Conservation (phyloP, 2,797 vertebrate genomes). For the Coilia nasus region DNA sequence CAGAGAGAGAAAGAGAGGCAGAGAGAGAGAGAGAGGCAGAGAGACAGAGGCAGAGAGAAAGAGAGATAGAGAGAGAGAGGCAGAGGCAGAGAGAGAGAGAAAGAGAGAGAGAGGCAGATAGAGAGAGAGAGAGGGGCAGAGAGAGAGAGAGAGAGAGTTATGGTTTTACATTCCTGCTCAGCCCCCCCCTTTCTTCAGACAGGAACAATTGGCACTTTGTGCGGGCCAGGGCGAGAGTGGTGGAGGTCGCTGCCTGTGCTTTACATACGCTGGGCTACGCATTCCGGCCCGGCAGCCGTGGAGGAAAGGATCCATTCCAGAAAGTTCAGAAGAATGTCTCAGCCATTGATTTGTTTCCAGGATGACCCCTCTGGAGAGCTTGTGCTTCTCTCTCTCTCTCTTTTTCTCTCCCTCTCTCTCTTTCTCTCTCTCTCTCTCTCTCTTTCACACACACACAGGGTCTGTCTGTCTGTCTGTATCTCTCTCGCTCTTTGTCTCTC, state of each 20-base stretch:
- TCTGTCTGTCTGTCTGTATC: not conserved
- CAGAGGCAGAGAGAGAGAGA: conserved; percentile 60
- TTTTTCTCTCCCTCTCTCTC: conserved; percentile 29
- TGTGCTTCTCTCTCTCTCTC: conserved; percentile 42
- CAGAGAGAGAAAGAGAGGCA: conserved; percentile 35
- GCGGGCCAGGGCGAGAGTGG: conserved; percentile 58
- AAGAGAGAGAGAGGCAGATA: conserved; percentile 54
- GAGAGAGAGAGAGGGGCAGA: conserved; percentile 65
- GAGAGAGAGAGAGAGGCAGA: conserved; percentile 39
- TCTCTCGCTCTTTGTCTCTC: not conserved
- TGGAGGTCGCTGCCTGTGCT: conserved; percentile 68
- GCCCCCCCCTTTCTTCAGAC: conserved; percentile 71
- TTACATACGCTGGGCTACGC: conserved; percentile 53
- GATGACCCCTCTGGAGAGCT: conserved; percentile 72
- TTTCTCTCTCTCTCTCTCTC: conserved; percentile 19
- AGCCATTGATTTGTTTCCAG: conserved; percentile 81
- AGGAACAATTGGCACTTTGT: conserved; percentile 81
- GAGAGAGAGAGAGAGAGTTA: conserved; percentile 46
- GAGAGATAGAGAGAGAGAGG: conserved; percentile 53
- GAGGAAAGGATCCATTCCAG: conserved; percentile 69
- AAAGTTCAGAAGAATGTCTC: conserved; percentile 78
- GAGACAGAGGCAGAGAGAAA: conserved; percentile 36
- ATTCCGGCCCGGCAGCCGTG: conserved; percentile 64
- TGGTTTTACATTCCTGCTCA: conserved; percentile 70
- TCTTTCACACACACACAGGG: not conserved